Conservation (phyloP, 2,888 invertebrate species). For the Danaus chrysippus region DNA sequence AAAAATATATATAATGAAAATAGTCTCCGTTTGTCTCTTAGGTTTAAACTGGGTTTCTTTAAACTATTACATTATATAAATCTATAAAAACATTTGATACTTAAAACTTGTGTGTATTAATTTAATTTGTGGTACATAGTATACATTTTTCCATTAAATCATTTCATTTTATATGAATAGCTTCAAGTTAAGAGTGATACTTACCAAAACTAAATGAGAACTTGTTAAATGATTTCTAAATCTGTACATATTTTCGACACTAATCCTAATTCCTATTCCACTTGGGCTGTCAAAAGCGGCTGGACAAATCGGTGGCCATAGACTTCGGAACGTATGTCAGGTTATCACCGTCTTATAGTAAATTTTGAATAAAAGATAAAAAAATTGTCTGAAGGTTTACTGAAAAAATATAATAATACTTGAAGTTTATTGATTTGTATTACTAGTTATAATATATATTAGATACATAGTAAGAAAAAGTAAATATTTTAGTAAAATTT, state of each 20-base stretch:
- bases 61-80: not conserved
- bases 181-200: conserved; percentile 34
- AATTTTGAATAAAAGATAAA: no score
- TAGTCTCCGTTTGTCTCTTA: not conserved
- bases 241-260: conserved; percentile 72
- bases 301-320: conserved; percentile 42
- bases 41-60: not conserved
- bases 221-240: conserved; percentile 66
- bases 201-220: conserved; percentile 66
- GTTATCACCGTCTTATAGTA: no score
- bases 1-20: not conserved
- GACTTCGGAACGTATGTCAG: conserved; percentile 9
- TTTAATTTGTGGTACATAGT: not conserved
- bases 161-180: not conserved
- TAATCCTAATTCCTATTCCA: conserved; percentile 59
- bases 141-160: not conserved
- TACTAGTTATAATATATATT: no score
- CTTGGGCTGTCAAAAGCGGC: conserved; percentile 65
- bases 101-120: not conserved
- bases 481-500: no score
- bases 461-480: no score
- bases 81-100: not conserved
- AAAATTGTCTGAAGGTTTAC: no score
- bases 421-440: no score
- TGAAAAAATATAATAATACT: no score